Percentiles rank a stretch among this genome's conserved stretches.
These are phyloP conservation scores for Sicus ferrugineus DNA, from an alignment of 2,888 invertebrate genomes.

Conservation along the genomic window DNA sequence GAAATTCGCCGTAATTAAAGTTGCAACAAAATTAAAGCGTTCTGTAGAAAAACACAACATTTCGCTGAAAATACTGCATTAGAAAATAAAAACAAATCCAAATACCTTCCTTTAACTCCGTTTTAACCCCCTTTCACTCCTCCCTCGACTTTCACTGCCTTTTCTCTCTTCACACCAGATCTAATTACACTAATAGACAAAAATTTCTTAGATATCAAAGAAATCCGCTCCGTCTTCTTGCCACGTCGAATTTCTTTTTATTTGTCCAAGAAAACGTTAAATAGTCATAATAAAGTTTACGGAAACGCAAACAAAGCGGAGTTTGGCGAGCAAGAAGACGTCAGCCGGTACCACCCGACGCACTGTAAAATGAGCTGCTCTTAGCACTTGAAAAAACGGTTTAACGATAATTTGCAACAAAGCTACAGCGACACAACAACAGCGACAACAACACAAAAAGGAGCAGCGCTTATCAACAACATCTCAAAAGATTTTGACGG, in stretches of 20 bases:
- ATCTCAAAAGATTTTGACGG: slow-evolving; percentile 26
- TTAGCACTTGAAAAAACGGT: slow-evolving; percentile 50
- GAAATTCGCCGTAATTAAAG: slow-evolving; percentile 5
- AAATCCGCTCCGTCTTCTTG: slow-evolving; percentile 28
- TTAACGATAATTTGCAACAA: slow-evolving; percentile 57
- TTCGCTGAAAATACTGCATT: too few species aligned
- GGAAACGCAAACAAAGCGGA: slow-evolving; percentile 2
- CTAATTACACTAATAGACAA: slow-evolving; percentile 38
- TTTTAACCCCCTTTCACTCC: neutral
- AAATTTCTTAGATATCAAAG: slow-evolving; percentile 41
- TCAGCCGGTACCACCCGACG: neutral
- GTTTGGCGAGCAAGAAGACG: neutral
- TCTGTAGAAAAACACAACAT: too few species aligned
- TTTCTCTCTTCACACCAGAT: slow-evolving; percentile 9
- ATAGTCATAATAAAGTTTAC: slow-evolving; percentile 31
- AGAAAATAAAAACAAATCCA: too few species aligned
- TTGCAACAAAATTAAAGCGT: neutral
- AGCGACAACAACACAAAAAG: neutral
- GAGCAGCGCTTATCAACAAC: slow-evolving; percentile 12
- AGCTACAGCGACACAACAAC: slow-evolving; percentile 39
- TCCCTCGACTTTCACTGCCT: neutral
- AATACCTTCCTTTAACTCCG: neutral
- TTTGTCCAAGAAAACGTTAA: slow-evolving; percentile 28
- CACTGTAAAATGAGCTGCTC: slow-evolving; percentile 43
- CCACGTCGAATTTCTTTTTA: slow-evolving; percentile 35